These are phyloP conservation scores for Vipera latastei DNA, from an alignment of 2,797 vertebrate species.

Conservation along the genomic window DNA sequence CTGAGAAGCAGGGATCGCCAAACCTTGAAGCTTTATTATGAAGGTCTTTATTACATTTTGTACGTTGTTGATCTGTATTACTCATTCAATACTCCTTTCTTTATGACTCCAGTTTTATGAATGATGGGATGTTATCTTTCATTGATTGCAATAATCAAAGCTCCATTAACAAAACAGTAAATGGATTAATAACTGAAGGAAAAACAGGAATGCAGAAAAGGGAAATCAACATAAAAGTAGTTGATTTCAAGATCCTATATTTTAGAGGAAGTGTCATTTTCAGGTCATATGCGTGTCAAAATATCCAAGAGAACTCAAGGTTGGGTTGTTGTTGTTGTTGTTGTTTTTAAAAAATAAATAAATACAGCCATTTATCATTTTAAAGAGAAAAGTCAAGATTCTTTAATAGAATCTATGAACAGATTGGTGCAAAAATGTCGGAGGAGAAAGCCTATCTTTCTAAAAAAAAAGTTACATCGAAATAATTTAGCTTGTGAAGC, in stretches of 20 bases:
- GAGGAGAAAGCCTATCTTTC: accelerated
- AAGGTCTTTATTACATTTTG: background rate
- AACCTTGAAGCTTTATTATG: background rate
- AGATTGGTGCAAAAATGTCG: background rate
- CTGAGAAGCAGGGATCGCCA: background rate
- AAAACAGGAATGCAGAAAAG: background rate
- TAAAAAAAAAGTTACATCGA: background rate
- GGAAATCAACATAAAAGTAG: accelerated
- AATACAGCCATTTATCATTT: background rate
- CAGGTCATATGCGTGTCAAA: background rate
- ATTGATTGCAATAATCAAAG: accelerated
- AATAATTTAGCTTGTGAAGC: accelerated
- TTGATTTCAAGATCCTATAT: background rate
- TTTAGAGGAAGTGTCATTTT: background rate
- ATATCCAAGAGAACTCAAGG: background rate
- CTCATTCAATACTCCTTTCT: background rate
- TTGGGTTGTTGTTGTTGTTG: background rate
- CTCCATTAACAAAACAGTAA: accelerated
- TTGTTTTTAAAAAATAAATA: background rate
- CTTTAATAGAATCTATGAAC: background rate
- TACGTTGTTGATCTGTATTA: background rate
- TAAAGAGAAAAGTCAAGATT: background rate
- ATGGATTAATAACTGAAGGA: background rate
- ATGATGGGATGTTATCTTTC: accelerated
- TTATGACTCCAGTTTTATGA: accelerated